phyloP scores from a whole-genome alignment of 2,888 invertebrate species.

The Andrena minutula region DNA sequence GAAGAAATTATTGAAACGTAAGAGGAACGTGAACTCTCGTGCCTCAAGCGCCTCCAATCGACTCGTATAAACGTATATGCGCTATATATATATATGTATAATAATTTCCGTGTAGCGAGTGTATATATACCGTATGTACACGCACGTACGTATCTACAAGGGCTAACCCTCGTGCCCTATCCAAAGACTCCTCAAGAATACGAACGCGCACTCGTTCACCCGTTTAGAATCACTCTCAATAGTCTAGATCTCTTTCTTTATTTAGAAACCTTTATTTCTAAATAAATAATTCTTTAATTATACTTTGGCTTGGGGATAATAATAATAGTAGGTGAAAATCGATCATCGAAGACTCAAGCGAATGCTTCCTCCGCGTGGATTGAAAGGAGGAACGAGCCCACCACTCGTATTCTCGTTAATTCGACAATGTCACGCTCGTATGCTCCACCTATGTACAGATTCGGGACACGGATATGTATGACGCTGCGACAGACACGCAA shows the following conservation, averaged over 20 bases:
- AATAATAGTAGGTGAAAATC: conserved; percentile 24
- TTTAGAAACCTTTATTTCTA: conserved; percentile 8
- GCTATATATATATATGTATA: conserved; percentile 36
- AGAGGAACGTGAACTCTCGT: conserved; percentile 15
- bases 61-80: conserved; percentile 38
- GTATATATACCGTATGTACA: conserved; percentile 54
- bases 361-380: background rate
- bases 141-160: conserved; percentile 64
- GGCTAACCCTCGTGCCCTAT: conserved; percentile 46
- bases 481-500: conserved; percentile 68
- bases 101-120: conserved; percentile 33
- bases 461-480: conserved; percentile 77
- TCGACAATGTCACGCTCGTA: background rate
- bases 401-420: conserved; percentile 50
- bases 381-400: conserved; percentile 16
- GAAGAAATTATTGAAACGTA: background rate
- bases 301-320: conserved; percentile 58
- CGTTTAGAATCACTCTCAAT: background rate
- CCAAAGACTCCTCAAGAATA: conserved; percentile 50
- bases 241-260: conserved; percentile 1
- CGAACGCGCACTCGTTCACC: conserved; percentile 39
- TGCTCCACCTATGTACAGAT: conserved; percentile 67
- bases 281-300: conserved; percentile 22
- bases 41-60: background rate
- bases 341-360: conserved; percentile 12